Percentiles rank a stretch among this genome's conserved stretches.
Evolutionary conservation across 2,797 vertebrate genomes (phyloP).

Genomic region (Chlorospingus semifuscus): DNA sequence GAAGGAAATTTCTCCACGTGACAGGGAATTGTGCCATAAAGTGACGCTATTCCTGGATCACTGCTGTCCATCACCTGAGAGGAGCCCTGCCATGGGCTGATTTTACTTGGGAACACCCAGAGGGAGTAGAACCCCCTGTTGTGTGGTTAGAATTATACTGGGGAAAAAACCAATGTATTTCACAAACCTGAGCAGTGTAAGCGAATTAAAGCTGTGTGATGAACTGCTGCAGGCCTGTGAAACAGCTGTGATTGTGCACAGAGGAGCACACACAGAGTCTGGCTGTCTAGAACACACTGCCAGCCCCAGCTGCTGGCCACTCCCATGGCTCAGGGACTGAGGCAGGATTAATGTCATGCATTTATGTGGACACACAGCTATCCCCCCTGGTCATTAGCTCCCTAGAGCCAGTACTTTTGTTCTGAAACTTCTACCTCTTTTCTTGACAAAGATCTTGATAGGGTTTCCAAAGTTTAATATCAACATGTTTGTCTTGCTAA

Average conservation of each 20-base stretch:
- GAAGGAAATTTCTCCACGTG: background rate
- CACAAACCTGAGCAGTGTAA: background rate
- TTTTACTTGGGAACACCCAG: background rate
- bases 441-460: background rate
- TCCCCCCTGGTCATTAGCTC: background rate
- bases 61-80: background rate
- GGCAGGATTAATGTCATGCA: background rate
- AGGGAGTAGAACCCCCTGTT: background rate
- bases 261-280: background rate
- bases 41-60: background rate
- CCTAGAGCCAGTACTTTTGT: background rate
- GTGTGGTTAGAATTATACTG: background rate
- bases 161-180: background rate
- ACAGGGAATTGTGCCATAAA: background rate
- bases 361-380: background rate
- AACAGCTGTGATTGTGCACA: background rate
- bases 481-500: background rate
- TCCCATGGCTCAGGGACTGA: background rate
- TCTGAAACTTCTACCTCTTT: background rate
- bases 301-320: background rate
- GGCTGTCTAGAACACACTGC: background rate
- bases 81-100: background rate
- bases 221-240: background rate
- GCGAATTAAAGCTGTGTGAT: background rate
- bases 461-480: background rate